Conservation (phyloP, 30 jellyfish, hydroid and myxozoan species). For the Haliclystus octoradiatus region DNA sequence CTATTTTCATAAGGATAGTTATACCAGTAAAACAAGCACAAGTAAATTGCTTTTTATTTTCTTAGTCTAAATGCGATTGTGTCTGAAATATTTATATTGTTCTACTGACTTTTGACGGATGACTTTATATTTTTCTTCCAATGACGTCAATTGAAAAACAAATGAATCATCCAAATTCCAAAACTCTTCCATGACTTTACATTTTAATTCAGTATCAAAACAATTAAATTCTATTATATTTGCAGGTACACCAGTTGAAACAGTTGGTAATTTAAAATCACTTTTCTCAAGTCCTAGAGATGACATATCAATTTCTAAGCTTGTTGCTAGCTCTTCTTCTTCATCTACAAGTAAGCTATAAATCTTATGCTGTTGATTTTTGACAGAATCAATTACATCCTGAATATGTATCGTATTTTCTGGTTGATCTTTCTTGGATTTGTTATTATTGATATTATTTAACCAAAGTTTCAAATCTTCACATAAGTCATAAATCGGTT, state of each 20-base stretch:
- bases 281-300: slow-evolving; percentile 35
- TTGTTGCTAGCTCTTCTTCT: slow-evolving; percentile 19
- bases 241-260: slow-evolving; percentile 42
- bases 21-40: too few species aligned
- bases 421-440: slow-evolving; percentile 17
- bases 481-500: slow-evolving; percentile 45
- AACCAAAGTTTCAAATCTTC: slow-evolving; percentile 66
- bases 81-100: background rate
- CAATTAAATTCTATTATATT: slow-evolving; percentile 33
- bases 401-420: slow-evolving; percentile 26
- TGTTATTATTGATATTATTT: slow-evolving; percentile 41
- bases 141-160: slow-evolving; percentile 26
- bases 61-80: too few species aligned
- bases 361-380: slow-evolving; percentile 38
- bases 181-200: slow-evolving; percentile 33
- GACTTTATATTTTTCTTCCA: slow-evolving; percentile 51
- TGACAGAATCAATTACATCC: slow-evolving; percentile 50
- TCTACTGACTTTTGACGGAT: slow-evolving; percentile 33
- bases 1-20: too few species aligned
- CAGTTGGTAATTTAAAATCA: slow-evolving; percentile 45
- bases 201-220: slow-evolving; percentile 40
- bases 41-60: too few species aligned
- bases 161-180: slow-evolving; percentile 38
- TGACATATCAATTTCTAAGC: slow-evolving; percentile 10
- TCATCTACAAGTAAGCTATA: slow-evolving; percentile 36